phyloP scores from a whole-genome alignment of 2,797 vertebrate species.

The Zonotrichia albicollis region DNA sequence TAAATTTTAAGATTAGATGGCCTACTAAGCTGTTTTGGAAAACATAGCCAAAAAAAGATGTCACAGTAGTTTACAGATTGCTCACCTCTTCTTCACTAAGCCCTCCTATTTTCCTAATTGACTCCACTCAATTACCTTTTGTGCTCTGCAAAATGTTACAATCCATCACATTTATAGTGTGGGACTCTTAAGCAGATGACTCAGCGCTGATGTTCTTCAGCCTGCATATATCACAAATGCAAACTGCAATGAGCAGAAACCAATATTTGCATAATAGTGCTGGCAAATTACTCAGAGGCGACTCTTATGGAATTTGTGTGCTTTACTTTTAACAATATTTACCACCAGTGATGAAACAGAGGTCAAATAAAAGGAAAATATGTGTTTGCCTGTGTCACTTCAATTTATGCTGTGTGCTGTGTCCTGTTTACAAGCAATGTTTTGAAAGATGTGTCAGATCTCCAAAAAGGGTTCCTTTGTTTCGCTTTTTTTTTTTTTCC shows the following conservation, averaged over 20 bases:
- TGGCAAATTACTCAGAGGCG: slow-evolving; percentile 21
- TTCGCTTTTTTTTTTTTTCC: background rate
- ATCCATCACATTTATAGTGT: slow-evolving; percentile 46
- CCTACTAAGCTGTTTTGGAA: slow-evolving; percentile 9
- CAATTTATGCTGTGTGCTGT: background rate
- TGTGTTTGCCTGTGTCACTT: background rate
- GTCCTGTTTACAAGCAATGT: background rate
- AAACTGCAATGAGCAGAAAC: slow-evolving; percentile 10
- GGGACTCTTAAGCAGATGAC: slow-evolving; percentile 42
- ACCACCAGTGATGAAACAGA: background rate
- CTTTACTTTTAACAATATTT: slow-evolving; percentile 24
- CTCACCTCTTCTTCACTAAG: background rate
- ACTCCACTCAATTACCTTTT: slow-evolving; percentile 50
- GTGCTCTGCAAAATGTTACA: slow-evolving; percentile 36
- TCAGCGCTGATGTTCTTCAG: slow-evolving; percentile 30
- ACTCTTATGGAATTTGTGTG: background rate
- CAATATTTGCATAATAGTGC: slow-evolving; percentile 42
- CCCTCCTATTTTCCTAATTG: slow-evolving; percentile 58
- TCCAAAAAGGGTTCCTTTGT: background rate
- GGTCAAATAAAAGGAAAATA: background rate
- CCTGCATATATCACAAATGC: background rate
- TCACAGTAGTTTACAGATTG: slow-evolving; percentile 10
- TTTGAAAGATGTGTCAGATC: background rate
- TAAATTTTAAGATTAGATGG: background rate
- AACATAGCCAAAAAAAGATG: background rate